Percentiles rank a stretch among this genome's conserved stretches.
Evolutionary conservation across 2,797 vertebrate genomes (phyloP).

Genomic region (Numenius phaeopus): DNA sequence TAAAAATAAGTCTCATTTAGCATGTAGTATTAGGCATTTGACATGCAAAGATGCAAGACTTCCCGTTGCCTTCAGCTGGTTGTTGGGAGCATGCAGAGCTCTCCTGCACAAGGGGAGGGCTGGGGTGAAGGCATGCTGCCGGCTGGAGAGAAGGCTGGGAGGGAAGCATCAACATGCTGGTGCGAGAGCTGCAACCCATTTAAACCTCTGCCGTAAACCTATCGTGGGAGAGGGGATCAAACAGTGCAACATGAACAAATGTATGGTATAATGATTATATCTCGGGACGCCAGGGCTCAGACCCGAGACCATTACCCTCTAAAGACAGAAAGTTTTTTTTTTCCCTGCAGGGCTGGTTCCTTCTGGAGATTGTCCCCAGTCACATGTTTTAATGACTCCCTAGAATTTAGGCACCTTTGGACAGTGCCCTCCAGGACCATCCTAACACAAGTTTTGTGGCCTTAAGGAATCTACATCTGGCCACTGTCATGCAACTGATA

Average conservation of each 20-base stretch:
- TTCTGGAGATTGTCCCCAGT: neutral
- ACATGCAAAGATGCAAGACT: neutral
- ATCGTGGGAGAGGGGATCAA: neutral
- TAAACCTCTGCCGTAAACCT: neutral
- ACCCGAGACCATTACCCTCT: rapidly evolving
- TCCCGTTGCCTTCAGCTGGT: neutral
- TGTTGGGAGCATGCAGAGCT: neutral
- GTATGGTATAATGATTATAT: neutral
- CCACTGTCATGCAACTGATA: neutral
- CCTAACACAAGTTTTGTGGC: neutral
- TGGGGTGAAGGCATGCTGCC: rapidly evolving
- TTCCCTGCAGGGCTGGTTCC: neutral
- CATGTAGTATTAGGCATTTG: slow-evolving; percentile 6
- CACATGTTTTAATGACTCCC: neutral
- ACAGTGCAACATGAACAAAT: neutral
- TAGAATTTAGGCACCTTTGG: neutral
- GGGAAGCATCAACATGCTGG: neutral
- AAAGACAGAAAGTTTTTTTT: neutral
- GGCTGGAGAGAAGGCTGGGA: neutral
- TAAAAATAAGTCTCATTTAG: slow-evolving; percentile 46
- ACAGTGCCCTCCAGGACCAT: neutral
- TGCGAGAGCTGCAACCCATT: neutral
- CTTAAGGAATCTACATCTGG: neutral
- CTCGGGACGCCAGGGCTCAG: rapidly evolving
- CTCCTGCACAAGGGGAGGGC: neutral